Evolutionary conservation across 2,797 vertebrate species (phyloP).

Genomic region (Valencia hispanica): DNA sequence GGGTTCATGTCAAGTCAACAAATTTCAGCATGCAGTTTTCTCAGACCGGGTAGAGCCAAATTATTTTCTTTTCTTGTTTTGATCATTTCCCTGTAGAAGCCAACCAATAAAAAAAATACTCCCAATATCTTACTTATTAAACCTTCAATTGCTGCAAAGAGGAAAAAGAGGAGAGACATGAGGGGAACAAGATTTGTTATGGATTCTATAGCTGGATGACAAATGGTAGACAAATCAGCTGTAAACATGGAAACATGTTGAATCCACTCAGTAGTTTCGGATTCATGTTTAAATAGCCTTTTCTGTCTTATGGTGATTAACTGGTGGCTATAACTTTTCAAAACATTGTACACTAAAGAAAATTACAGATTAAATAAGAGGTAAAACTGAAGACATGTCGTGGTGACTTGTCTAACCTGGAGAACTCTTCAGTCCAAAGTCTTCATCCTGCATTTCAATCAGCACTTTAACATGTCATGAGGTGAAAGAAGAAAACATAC

Average conservation of each 20-base stretch:
- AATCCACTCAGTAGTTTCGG: conserved; percentile 55
- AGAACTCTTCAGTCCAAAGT: conserved; percentile 80
- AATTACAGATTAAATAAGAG: conserved; percentile 24
- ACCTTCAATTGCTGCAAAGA: conserved; percentile 87
- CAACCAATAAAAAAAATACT: conserved; percentile 69
- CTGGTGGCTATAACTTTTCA: conserved; percentile 6
- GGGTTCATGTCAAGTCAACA: conserved; percentile 77
- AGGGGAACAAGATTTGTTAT: conserved; percentile 70
- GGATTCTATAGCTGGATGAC: conserved; percentile 70
- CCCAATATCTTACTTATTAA: conserved; percentile 87
- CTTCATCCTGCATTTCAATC: conserved; percentile 85
- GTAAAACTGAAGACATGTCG: conserved; percentile 59
- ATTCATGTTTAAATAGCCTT: conserved; percentile 56
- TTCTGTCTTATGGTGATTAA: conserved; percentile 34
- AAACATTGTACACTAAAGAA: conserved; percentile 19
- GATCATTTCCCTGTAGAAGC: conserved; percentile 52
- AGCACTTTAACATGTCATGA: conserved; percentile 82
- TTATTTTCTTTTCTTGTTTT: conserved; percentile 38
- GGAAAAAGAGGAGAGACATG: conserved; percentile 79
- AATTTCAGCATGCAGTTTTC: conserved; percentile 79
- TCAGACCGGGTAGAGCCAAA: conserved; percentile 52
- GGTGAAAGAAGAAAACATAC: conserved; percentile 73
- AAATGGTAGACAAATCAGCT: conserved; percentile 72
- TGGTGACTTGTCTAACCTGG: conserved; percentile 80
- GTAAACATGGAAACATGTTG: conserved; percentile 64